These are phyloP conservation scores for Caerostris darwini DNA, from an alignment of 1,140 invertebrate genomes.

Conservation along the genomic window DNA sequence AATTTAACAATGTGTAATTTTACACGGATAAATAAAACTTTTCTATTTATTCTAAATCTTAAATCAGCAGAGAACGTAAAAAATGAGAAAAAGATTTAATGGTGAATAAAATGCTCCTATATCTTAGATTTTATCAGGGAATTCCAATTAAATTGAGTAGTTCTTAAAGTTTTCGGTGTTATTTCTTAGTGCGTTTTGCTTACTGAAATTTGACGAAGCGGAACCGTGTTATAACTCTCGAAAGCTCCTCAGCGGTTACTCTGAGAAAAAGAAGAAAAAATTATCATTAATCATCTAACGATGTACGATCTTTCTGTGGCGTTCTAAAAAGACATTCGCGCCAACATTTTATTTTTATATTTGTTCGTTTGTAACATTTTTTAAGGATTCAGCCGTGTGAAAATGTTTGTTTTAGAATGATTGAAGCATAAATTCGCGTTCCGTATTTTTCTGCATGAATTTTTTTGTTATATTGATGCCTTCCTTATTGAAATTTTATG, in stretches of 20 bases:
- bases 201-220: neutral
- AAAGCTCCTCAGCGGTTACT: neutral
- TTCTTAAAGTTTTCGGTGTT: neutral
- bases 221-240: neutral
- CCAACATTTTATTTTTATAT: neutral
- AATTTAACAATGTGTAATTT: too few species aligned
- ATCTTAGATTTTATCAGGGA: neutral
- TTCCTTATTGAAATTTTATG: neutral
- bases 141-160: neutral
- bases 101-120: neutral
- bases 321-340: neutral
- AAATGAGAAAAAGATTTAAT: neutral
- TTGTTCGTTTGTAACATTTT: neutral
- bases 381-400: neutral
- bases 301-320: neutral
- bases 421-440: neutral
- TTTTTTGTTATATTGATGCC: neutral
- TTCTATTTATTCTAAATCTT: neutral
- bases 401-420: neutral
- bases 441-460: neutral
- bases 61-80: neutral
- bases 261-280: neutral
- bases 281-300: neutral
- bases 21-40: too few species aligned
- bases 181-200: neutral